Percentiles rank a stretch among this genome's conserved stretches.
Evolutionary conservation across 2,113 vertebrate genomes (phyloP).

Genomic region (Calonectris borealis): DNA sequence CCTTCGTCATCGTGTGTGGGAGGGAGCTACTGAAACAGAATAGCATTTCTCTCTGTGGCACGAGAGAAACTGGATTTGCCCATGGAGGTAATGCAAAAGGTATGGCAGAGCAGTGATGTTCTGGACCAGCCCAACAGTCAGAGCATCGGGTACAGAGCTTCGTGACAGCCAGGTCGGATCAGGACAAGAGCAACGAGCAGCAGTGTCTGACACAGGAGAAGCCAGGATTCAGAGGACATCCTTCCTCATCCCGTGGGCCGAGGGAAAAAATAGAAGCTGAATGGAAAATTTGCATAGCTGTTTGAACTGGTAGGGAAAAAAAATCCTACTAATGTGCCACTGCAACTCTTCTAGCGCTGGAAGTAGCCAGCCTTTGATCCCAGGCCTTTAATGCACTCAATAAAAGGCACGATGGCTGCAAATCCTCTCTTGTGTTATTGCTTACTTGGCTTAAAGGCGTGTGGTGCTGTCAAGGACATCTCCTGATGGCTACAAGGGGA

Average conservation of each 20-base stretch:
- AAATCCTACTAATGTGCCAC: background rate
- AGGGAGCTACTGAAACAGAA: background rate
- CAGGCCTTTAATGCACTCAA: background rate
- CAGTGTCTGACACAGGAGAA: background rate
- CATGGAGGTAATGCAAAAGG: background rate
- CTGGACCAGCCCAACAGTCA: background rate
- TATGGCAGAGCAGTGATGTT: background rate
- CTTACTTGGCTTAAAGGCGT: background rate
- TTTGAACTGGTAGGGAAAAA: background rate
- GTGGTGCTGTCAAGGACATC: background rate
- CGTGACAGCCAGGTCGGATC: background rate
- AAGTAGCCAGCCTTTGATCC: constrained; percentile 34
- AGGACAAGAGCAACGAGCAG: background rate
- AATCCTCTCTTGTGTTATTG: background rate
- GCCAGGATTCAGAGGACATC: background rate
- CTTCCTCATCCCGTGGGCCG: background rate
- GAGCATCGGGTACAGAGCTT: background rate
- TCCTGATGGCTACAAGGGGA: background rate
- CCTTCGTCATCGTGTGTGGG: fast-evolving
- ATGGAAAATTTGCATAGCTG: constrained; percentile 2
- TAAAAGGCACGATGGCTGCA: constrained; percentile 2
- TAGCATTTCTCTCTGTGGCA: background rate
- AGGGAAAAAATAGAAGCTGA: constrained; percentile 12
- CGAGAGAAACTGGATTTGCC: background rate
- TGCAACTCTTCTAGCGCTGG: background rate